A percentile compares a stretch with the other conserved stretches of the same genome.
Evolutionary conservation across 2,113 vertebrate genomes (phyloP).

Genomic region (Ictalurus furcatus): DNA sequence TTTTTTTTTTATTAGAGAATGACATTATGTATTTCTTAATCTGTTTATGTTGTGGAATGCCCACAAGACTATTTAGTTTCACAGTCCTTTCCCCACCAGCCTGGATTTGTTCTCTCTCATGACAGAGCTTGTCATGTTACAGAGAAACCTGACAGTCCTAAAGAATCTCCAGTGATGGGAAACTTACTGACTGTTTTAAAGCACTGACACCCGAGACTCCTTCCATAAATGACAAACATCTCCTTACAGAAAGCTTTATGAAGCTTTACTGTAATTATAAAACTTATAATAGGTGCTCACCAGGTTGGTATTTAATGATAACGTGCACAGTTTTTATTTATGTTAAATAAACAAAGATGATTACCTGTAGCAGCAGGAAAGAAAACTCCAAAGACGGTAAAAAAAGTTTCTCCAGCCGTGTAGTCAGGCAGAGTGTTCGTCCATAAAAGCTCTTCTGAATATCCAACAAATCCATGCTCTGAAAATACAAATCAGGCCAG

Average conservation of each 20-base stretch:
- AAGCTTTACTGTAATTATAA: neutral
- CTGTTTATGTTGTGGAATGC: neutral
- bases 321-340: neutral
- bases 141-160: neutral
- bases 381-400: slow-evolving; percentile 95
- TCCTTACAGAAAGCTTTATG: neutral
- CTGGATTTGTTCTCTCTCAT: neutral
- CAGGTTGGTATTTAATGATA: neutral
- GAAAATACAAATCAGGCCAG: slow-evolving; percentile 41
- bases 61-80: neutral
- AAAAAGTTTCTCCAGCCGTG: slow-evolving; percentile 88
- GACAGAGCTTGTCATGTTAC: neutral
- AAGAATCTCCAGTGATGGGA: neutral
- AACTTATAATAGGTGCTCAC: neutral
- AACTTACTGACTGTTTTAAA: neutral
- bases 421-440: slow-evolving; percentile 88
- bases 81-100: neutral
- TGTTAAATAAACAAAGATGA: neutral
- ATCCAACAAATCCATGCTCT: slow-evolving; percentile 91
- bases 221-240: neutral
- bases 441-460: slow-evolving; percentile 78
- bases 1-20: neutral
- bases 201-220: neutral
- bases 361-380: slow-evolving; percentile 96
- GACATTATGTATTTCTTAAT: neutral